phyloP scores from a whole-genome alignment of 2,888 invertebrate genomes.

The Tanaodytes sp. region DNA sequence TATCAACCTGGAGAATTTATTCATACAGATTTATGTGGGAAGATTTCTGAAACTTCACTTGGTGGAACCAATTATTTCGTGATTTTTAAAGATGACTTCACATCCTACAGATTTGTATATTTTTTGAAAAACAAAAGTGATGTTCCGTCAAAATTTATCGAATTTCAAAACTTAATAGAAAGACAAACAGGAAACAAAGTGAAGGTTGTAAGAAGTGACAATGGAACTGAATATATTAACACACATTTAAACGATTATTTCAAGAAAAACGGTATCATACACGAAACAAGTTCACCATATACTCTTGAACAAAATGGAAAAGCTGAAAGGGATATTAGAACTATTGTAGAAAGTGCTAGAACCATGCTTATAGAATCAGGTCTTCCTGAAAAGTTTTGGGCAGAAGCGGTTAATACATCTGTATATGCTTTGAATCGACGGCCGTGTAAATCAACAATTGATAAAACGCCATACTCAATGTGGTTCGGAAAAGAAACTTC shows the following conservation, averaged over 20 bases:
- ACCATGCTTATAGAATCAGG: background rate
- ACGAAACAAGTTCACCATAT: constrained; percentile 5
- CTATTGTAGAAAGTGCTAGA: constrained; percentile 10
- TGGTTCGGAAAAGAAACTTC: background rate
- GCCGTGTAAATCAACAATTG: no score
- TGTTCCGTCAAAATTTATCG: constrained; percentile 18
- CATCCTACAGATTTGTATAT: constrained; percentile 42
- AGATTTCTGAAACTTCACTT: constrained; percentile 49
- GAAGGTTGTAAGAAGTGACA: constrained; percentile 24
- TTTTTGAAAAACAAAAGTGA: constrained; percentile 49
- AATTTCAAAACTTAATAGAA: constrained; percentile 9
- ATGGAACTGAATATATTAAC: constrained; percentile 25
- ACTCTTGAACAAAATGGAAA: constrained; percentile 15
- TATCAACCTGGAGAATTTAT: constrained; percentile 23
- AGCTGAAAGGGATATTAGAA: constrained; percentile 9
- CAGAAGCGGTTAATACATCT: constrained; percentile 29
- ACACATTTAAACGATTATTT: constrained; percentile 6
- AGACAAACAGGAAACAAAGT: constrained; percentile 19
- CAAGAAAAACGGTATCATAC: background rate
- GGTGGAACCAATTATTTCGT: constrained; percentile 51
- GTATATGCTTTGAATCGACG: background rate
- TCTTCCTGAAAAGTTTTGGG: constrained; percentile 24
- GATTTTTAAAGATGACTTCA: constrained; percentile 51
- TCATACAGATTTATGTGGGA: constrained; percentile 55
- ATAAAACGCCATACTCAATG: background rate